These are phyloP conservation scores for Rotaria macrura DNA, from an alignment of 2,888 invertebrate species.

Conservation along the genomic window DNA sequence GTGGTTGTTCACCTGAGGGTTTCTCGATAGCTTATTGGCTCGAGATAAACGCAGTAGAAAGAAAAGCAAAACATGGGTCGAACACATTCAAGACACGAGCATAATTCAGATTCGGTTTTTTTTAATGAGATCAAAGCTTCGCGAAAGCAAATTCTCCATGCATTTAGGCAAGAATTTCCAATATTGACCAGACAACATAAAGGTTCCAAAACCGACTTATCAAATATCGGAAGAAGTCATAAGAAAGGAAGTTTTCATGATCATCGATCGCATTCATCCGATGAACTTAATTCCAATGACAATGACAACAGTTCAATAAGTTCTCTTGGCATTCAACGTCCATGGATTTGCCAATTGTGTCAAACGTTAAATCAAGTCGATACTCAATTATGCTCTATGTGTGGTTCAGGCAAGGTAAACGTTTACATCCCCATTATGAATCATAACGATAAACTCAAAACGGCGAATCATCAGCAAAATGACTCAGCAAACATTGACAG, in stretches of 20 bases:
- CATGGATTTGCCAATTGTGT: background rate
- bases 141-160: no score
- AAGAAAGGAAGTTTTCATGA: background rate
- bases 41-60: no score
- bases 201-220: background rate
- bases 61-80: no score
- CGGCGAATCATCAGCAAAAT: no score
- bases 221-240: background rate
- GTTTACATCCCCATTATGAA: background rate
- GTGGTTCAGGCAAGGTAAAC: background rate
- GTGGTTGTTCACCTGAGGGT: no score
- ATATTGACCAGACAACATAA: background rate
- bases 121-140: no score
- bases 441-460: background rate
- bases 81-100: no score
- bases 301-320: background rate
- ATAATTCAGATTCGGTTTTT: no score
- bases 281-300: background rate
- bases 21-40: no score
- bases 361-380: background rate
- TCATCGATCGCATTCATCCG: background rate
- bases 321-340: background rate
- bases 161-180: background rate
- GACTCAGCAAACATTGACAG: no score
- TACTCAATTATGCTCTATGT: background rate